Evolutionary conservation across 2,113 vertebrate species (phyloP), one percentile per base, ranked within the genome.

Genomic region (Takifugu bimaculatus): DNA sequence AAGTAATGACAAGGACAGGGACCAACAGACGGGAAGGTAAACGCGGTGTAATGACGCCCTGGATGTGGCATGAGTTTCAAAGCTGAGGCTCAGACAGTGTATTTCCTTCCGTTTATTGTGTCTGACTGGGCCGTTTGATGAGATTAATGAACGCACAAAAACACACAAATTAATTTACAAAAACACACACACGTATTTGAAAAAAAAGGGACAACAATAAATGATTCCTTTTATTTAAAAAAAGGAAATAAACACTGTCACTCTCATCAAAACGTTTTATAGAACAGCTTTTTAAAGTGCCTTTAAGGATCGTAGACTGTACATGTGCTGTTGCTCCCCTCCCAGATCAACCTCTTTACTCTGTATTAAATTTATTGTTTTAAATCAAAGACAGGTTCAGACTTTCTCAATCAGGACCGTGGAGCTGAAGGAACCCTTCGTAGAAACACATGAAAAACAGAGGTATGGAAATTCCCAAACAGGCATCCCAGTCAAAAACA

Each of bases 201-300:
- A 68, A 77, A 20, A 20, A 4, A 0, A 63, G 57, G 51, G 43
- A 81, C 65, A 69, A 59, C 61, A 63, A 80, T 77, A 72, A 68
- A 83, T 68, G 52, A 77, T 69, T 79, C 60, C 20, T 1, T 64
- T 85, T 88, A 81, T 82, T 82, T 86, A 45, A 61, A 75, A 81
- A 54, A 26, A 63, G 20, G 20, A 45, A 58, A 64, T 73, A 72
- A 43, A 59, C 61, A 68, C 69, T 57, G 76, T 61, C 27, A 80
- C 70, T 5, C 26, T 45, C 44, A 45, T 39, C 7, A 45, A 45
- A 45, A 13, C 14, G 13, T 14, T 45, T 15, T 45, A 45, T 45
- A 50, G 26, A 39, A 62, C 13, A 39, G 35, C 14, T 29, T 20
- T 20, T 20, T 20, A 20, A 20, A 20, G 20, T 20, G 20, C 20